These are phyloP conservation scores for Andrena haemorrhoa DNA, from an alignment of 2,888 invertebrate species.

Conservation along the genomic window DNA sequence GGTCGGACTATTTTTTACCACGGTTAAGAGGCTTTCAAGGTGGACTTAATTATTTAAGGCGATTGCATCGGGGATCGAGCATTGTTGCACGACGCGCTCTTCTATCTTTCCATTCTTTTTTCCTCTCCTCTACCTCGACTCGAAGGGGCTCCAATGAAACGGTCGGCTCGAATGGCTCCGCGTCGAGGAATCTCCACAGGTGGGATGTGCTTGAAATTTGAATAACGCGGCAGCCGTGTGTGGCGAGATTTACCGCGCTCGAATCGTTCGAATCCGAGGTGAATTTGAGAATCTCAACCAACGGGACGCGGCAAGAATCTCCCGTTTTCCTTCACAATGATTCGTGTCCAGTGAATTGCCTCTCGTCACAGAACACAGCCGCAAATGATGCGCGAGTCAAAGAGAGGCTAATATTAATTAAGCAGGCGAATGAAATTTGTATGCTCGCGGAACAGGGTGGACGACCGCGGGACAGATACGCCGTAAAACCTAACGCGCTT, in stretches of 20 bases:
- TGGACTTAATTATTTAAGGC: constrained; percentile 51
- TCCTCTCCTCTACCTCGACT: too few species aligned
- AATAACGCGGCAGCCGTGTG: too few species aligned
- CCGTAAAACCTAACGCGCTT: constrained; percentile 17
- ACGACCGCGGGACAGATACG: neutral
- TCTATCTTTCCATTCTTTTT: neutral
- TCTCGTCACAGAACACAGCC: too few species aligned
- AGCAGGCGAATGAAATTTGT: neutral
- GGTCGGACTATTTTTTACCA: constrained; percentile 54
- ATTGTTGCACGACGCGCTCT: constrained; percentile 1
- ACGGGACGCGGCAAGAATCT: too few species aligned
- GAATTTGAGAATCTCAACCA: too few species aligned
- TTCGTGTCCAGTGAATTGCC: neutral
- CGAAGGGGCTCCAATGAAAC: neutral
- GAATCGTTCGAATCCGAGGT: too few species aligned
- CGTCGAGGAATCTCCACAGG: too few species aligned
- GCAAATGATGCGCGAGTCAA: neutral
- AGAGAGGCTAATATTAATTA: neutral
- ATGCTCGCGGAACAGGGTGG: neutral
- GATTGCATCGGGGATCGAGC: constrained; percentile 23
- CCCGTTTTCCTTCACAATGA: neutral
- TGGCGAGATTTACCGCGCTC: too few species aligned
- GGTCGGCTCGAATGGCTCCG: neutral
- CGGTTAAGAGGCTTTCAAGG: constrained; percentile 32
- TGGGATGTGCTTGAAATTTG: too few species aligned